These are phyloP conservation scores for Saturnia japonica DNA, from an alignment of 2,888 invertebrate species.

Conservation along the genomic window DNA sequence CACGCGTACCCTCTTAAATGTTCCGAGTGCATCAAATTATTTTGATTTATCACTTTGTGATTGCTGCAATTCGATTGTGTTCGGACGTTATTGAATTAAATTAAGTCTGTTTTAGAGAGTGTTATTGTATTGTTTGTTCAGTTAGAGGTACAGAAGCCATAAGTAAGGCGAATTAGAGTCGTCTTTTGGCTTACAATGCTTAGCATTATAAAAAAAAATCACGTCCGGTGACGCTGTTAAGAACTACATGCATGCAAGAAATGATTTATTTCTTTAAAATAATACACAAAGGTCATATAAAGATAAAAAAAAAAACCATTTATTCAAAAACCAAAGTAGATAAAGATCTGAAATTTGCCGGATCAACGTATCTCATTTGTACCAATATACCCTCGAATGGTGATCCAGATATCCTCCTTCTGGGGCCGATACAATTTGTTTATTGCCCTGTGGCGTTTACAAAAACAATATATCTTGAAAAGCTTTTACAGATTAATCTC, in stretches of 20 bases:
- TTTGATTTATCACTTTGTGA: slow-evolving; percentile 80
- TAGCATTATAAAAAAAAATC: too few relatives aligned
- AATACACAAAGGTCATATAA: too few relatives aligned
- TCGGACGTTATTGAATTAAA: slow-evolving; percentile 73
- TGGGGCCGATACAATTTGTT: too few relatives aligned
- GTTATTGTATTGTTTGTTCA: slow-evolving; percentile 40
- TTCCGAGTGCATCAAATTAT: slow-evolving; percentile 73
- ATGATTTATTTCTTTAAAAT: background rate
- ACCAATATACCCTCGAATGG: too few relatives aligned
- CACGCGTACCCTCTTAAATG: slow-evolving; percentile 69
- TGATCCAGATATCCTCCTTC: too few relatives aligned
- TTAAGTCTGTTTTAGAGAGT: slow-evolving; percentile 58
- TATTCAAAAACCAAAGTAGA: too few relatives aligned
- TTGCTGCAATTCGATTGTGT: slow-evolving; percentile 78
- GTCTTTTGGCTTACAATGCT: background rate
- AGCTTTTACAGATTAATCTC: too few relatives aligned
- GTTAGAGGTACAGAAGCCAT: slow-evolving; percentile 3
- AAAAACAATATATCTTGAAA: too few relatives aligned
- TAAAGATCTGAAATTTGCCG: too few relatives aligned
- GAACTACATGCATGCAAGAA: background rate
- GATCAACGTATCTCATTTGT: too few relatives aligned
- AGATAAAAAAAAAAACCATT: too few relatives aligned
- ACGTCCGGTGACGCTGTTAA: background rate
- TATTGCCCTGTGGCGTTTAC: too few relatives aligned
- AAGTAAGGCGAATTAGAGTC: background rate